Conservation (phyloP, 2,113 vertebrate species). For the Sebastes schlegelii region DNA sequence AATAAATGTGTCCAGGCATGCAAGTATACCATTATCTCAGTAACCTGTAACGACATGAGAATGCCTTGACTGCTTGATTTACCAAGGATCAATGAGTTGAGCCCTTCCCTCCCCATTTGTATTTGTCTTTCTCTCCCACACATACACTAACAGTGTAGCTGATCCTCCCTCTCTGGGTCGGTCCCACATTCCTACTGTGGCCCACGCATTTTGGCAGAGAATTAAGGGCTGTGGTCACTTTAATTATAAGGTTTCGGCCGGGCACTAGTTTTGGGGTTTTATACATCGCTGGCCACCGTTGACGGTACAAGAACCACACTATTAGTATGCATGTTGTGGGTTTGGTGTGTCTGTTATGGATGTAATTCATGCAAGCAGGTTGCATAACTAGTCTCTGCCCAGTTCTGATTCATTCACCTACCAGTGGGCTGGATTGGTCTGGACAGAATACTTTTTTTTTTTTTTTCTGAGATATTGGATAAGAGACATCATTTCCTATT, state of each 20-base stretch:
- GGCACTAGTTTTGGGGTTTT: conserved; percentile 31
- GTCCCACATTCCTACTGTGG: conserved; percentile 64
- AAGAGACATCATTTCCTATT: not conserved
- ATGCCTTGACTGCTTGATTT: not conserved
- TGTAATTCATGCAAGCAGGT: conserved; percentile 22
- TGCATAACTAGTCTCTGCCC: not conserved
- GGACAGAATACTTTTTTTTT: not conserved
- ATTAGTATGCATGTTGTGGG: conserved; percentile 55
- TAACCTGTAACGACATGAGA: not conserved
- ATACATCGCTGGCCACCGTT: conserved; percentile 29
- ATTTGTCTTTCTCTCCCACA: not conserved
- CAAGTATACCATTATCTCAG: too few relatives aligned
- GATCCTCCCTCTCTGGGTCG: conserved; percentile 34
- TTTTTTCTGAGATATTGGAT: not conserved
- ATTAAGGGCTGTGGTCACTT: conserved; percentile 41
- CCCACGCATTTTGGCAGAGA: conserved; percentile 55
- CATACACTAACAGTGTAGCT: conserved; percentile 22
- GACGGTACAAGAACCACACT: conserved; percentile 51
- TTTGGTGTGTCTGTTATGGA: conserved; percentile 9
- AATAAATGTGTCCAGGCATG: not conserved
- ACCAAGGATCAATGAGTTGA: conserved; percentile 4
- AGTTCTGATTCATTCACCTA: not conserved
- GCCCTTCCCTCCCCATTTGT: not conserved
- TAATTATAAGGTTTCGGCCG: conserved; percentile 47
- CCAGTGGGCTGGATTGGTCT: not conserved